Evolutionary conservation across 2,113 vertebrate genomes (phyloP), one percentile per base, ranked within the genome.

Genomic region (Pangasianodon gigas): DNA sequence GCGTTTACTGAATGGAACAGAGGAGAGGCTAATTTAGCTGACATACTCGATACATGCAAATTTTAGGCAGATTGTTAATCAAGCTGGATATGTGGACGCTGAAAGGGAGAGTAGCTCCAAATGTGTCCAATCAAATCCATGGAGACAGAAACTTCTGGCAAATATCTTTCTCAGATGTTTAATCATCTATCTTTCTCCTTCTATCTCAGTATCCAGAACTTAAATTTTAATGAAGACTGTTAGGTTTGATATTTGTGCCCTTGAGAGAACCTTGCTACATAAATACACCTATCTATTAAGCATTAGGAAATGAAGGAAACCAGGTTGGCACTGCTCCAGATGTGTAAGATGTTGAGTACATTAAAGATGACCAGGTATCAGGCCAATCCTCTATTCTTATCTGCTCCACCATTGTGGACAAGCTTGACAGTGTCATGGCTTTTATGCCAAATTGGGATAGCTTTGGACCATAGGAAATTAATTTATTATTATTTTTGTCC

Each of bases 1-100:
- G 92, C 79, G 89, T 8, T 79, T 82, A 89, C 92, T 93, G 91
- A 91, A 93, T 87, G 93, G 93, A 88, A 92, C 93, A 94, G 88
- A 91, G 94, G 94, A 93, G 94, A 94, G 94, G 93, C 94, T 95
- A 95, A 95, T 95, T 96, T 85, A 94, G 93, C 93, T 94, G 95
- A 95, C 94, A 95, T 91, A 90, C 92, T 94, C 92, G 89, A 93
- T 94, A 89, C 91, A 87, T 89, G 93, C 88, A 94, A 93, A 93
- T 87, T 91, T 93, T 85, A 91, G 93, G 94, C 95, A 94, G 94
- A 93, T 91, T 95, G 95, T 94, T 95, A 96, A 96, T 95, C 94
- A 94, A 91, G 91, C 91, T 91, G 93, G 94, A 95, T 93, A 92
- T 93, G 90, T 89, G 88, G 89, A 94, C 89, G 65, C 79, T 32